Base-by-base conservation (phyloP, 2,888 invertebrate genomes). In the Microctonus brassicae region DNA sequence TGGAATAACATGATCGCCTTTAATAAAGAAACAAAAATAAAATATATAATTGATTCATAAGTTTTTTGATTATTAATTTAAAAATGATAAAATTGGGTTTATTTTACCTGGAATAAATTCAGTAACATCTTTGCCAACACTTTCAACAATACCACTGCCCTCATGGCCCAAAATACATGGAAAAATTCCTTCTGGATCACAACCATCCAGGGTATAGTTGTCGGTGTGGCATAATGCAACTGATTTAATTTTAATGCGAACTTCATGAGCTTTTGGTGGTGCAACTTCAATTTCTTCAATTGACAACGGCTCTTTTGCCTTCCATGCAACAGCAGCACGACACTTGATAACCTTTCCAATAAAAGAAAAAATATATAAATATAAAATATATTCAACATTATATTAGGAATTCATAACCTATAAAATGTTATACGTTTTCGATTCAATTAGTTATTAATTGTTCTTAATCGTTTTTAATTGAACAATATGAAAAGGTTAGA, bases 261-360 rank as follows among this genome's bases (percentile, higher is more conserved):
- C 97, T 92, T 99, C 99, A 75, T 97, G 94, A 0, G 94, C 94
- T 87, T 94, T 94, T 0, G 99, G 99, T 9, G 98, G 97, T 20
- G 94, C 96, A 0, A 99, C 99, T 89, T 97, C 94, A 71, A 99
- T 91, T 67, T 94, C 94, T 89, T 99, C 99, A 64, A 99, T 91
- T 1, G 92, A 91, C 29, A 99, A 89, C 7, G 97, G 95, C 83
- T 96, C 91, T 78, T 97, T 97, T 65, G 96, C 93, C 81, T 93
- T 95, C 99, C 99, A 99, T 4, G 99, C 98, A 20, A 99, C 96
- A 1, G 98, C 99, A 24, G 99, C 99, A 84, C 91, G 92, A 88
- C 99, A 99, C 82, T 91, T 93, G 78, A 99, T 98, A 60, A 93
- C 91, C 94, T 94, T 86, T 42, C 9, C n/a, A 24, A 39, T 0